These are phyloP conservation scores for Macrosiphum euphorbiae DNA, from an alignment of 2,888 invertebrate genomes.

Conservation along the genomic window DNA sequence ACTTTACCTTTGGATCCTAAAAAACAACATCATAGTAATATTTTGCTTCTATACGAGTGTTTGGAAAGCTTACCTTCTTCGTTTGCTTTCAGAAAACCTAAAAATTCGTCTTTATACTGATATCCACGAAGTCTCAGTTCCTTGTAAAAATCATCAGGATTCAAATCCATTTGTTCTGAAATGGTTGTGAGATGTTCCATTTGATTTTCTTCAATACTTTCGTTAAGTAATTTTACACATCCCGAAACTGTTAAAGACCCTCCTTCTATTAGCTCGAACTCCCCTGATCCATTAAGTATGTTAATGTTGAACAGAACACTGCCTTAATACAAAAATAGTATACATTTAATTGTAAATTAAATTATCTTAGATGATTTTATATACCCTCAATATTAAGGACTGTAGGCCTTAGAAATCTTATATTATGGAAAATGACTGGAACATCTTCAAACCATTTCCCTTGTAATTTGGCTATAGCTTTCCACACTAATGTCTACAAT, in stretches of 20 bases:
- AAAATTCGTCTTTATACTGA: conserved; percentile 71
- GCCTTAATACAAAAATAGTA: conserved; percentile 48
- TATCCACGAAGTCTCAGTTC: conserved; percentile 81
- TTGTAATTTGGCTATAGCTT: conserved; percentile 65
- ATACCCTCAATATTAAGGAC: conserved; percentile 58
- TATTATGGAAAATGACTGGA: conserved; percentile 65
- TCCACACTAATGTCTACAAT: conserved; percentile 65
- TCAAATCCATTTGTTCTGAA: conserved; percentile 55
- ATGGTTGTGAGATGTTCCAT: conserved; percentile 13
- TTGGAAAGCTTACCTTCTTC: conserved; percentile 44
- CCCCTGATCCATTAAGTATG: conserved; percentile 62
- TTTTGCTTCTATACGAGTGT: not conserved
- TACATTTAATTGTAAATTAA: not conserved
- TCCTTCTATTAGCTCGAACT: conserved; percentile 65
- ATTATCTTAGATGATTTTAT: not conserved
- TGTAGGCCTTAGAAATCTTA: conserved; percentile 64
- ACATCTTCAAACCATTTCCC: conserved; percentile 65
- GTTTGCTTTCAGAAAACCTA: conserved; percentile 70
- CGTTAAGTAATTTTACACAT: conserved; percentile 1
- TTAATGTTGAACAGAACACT: conserved; percentile 59
- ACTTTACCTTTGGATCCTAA: conserved; percentile 64
- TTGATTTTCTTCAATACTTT: conserved; percentile 18
- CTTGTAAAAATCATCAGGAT: conserved; percentile 76
- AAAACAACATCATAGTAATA: not conserved
- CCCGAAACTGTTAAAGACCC: conserved; percentile 59